Base-by-base conservation (phyloP, 2,888 invertebrate genomes). In the Scaptomyza flava region DNA sequence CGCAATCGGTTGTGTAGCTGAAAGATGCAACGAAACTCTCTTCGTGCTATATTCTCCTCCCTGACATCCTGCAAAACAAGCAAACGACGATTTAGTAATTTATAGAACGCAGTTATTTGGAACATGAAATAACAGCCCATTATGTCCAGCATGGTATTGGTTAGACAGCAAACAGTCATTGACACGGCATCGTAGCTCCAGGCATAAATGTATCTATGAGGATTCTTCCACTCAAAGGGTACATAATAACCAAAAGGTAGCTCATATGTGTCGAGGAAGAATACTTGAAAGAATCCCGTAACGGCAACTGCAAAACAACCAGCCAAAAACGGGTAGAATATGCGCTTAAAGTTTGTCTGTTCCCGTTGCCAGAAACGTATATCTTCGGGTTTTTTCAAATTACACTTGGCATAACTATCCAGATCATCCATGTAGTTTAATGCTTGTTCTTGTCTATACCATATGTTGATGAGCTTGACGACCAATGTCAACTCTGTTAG, bases 211-310 rank as follows among this genome's bases (percentile, higher is more conserved):
- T 80, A 88, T 0, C 71, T 58, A 1, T 67, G 47, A 0, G 67
- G 54, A 11, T 64, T 77, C 2, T 46, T 77, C 82, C 89, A 89
- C 20, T 90, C 89, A 42, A 91, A 91, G 7, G 90, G 91, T 54
- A 90, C 80, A 68, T 90, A 91, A 33, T 77, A 86, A 12, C 75
- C 70, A 36, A 83, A 89, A 1, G 90, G 90, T 47, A 91, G 45
- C 6, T 81, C 81, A 14, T 86, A 81, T 0, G 66, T 52, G 3
- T 60, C 56, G 56, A 70, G 79, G 2, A 82, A 33, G 0, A 83
- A 51, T 0, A 77, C 77, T 4, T 74, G 73, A 2, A 50, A 2
- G 31, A 47, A 85, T 0, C 77, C 79, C 0, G 60, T 36, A 0
- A 57, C 0, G 0, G 76, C 64, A 36, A 80, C 81, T 2, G 27